Evolutionary conservation across 2,888 invertebrate genomes (phyloP).

Genomic region (Aethes cnicana): DNA sequence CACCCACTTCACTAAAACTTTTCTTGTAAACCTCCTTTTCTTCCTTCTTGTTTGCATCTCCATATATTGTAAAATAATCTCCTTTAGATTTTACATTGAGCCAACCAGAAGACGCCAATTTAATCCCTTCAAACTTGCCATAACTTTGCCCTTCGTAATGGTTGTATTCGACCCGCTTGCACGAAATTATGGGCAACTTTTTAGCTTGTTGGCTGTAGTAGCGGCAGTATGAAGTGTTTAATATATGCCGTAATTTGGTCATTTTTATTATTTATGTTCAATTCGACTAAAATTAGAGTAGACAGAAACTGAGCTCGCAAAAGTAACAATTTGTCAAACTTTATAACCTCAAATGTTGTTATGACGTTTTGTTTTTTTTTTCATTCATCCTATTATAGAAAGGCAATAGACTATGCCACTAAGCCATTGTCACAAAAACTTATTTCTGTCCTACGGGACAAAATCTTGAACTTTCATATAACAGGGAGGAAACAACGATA

Average conservation of each 20-base stretch:
- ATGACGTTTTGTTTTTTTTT: too few relatives aligned
- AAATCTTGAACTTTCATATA: too few relatives aligned
- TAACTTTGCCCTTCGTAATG: conserved; percentile 85
- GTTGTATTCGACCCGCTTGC: conserved; percentile 87
- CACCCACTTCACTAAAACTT: conserved; percentile 79
- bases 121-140: conserved; percentile 85
- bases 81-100: conserved; percentile 87
- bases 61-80: conserved; percentile 91
- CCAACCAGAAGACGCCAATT: conserved; percentile 91
- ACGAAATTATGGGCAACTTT: conserved; percentile 83
- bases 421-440: too few relatives aligned
- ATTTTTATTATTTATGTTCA: too few relatives aligned
- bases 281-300: too few relatives aligned
- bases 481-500: too few relatives aligned
- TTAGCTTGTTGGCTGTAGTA: conserved; percentile 67
- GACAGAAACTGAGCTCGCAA: too few relatives aligned
- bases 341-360: conserved; percentile 22
- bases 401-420: too few relatives aligned
- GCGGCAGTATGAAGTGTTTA: conserved; percentile 64
- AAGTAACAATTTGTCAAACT: too few relatives aligned
- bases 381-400: too few relatives aligned
- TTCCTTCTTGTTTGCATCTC: conserved; percentile 68
- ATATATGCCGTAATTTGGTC: conserved; percentile 62
- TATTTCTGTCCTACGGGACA: too few relatives aligned
- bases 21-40: conserved; percentile 59